Percentiles rank a stretch among this genome's conserved stretches.
These are phyloP conservation scores for Catharus minimus DNA, from an alignment of 2,113 vertebrate species.

Conservation along the genomic window DNA sequence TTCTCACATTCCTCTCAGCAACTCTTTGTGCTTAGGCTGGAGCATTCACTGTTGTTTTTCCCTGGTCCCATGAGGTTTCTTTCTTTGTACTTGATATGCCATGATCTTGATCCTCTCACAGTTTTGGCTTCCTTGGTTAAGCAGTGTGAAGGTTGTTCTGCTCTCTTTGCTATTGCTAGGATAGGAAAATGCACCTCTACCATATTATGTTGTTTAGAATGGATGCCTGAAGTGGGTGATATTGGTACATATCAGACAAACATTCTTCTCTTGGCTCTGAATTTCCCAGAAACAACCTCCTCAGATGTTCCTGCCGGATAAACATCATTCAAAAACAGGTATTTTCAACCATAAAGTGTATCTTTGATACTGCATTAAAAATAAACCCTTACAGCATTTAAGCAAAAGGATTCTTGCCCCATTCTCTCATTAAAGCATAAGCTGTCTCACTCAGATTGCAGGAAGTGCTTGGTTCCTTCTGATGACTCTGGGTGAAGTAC, in stretches of 20 bases:
- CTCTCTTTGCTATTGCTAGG: neutral
- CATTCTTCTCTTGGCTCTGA: rapidly evolving
- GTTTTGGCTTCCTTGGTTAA: neutral
- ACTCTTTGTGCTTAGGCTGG: rapidly evolving
- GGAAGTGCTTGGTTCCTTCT: neutral
- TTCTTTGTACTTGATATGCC: neutral
- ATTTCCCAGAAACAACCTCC: neutral
- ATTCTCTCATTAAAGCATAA: neutral
- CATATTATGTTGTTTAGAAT: neutral
- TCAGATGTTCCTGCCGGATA: neutral
- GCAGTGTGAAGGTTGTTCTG: neutral
- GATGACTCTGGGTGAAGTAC: neutral
- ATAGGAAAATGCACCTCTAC: neutral
- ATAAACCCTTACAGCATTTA: neutral
- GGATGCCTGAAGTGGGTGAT: neutral
- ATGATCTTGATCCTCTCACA: neutral
- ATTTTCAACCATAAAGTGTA: neutral
- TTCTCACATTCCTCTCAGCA: neutral
- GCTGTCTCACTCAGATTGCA: neutral
- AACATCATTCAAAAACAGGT: neutral
- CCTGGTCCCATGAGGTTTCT: neutral
- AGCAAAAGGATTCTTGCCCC: neutral
- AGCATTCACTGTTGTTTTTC: neutral
- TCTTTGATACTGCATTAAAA: neutral
- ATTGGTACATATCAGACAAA: neutral